Percentiles rank a stretch among this genome's conserved stretches.
These are phyloP conservation scores for Sander vitreus DNA, from an alignment of 2,113 vertebrate species.

Conservation along the genomic window DNA sequence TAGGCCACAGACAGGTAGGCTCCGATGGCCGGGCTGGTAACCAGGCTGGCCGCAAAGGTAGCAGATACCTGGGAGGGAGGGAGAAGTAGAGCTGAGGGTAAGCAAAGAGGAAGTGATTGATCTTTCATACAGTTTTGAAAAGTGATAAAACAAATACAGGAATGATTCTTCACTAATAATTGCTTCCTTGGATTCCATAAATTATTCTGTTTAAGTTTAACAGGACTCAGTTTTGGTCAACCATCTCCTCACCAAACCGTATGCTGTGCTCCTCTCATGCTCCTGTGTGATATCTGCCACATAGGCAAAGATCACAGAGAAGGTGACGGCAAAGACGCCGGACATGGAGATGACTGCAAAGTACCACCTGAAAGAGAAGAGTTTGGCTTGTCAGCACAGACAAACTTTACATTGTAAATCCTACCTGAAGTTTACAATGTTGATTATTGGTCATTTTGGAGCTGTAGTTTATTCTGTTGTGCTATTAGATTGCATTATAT, in stretches of 20 bases:
- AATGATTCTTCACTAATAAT: background rate
- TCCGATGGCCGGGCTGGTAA: conserved; percentile 93
- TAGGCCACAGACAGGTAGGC: conserved; percentile 90
- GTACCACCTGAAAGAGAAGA: conserved; percentile 88
- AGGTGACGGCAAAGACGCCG: conserved; percentile 93
- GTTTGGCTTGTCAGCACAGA: background rate
- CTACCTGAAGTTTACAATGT: background rate
- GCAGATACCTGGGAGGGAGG: conserved; percentile 88
- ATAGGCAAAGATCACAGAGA: conserved; percentile 94
- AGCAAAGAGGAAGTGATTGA: background rate
- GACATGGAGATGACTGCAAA: conserved; percentile 96
- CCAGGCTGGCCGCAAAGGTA: conserved; percentile 92
- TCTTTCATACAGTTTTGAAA: background rate
- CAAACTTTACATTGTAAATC: background rate
- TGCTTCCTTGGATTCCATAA: background rate
- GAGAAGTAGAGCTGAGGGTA: background rate
- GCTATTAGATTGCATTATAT: background rate
- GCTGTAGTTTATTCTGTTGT: background rate
- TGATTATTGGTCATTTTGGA: background rate
- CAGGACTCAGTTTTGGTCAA: background rate
- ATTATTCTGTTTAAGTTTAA: background rate
- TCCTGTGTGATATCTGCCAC: conserved; percentile 94
- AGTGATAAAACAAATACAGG: background rate
- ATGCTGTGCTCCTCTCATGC: conserved; percentile 93
- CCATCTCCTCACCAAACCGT: conserved; percentile 88